Evolutionary conservation across 1,140 invertebrate species (phyloP), one percentile per base, ranked within the genome.

Genomic region (Drosophila pseudoobscura): DNA sequence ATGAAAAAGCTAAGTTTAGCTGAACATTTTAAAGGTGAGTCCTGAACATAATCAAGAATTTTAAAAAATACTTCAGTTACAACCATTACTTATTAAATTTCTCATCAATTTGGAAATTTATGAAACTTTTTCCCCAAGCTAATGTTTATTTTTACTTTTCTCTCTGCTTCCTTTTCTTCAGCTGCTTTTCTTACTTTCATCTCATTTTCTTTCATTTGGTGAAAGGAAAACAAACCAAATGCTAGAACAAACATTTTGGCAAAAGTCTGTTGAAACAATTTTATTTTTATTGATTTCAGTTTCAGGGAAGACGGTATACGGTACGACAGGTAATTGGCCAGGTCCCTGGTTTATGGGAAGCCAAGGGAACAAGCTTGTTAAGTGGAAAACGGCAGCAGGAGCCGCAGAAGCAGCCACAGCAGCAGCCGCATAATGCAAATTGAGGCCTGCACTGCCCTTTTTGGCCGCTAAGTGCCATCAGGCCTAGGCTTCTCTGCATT

Each of bases 221-320:
- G 56, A 31, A 57, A 46, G 39, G 52, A 72, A 78, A 78, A 49
- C 65, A 78, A 78, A 61, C 65, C 77, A 47, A 77, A 39, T 44
- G 44, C 44, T 44, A 59, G 63, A 71, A 43, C 52, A 71, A 75
- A 71, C 49, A 65, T 44, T 66, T 75, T 52, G 29, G 13, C 24
- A 44, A 45, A 56, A 53, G 60, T 53, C 57, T 20, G 64, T 58
- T 22, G 56, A 70, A 71, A 71, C 52, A 71, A 72, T 78, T 75
- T 84, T 35, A 2, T 29, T 31, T 39, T 84, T 65, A 83, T 84
- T 84, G 80, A 83, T 79, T 83, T 71, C 78, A 44, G 57, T 69
- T 56, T 47, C 15, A 20, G 43, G n/a, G n/a, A 39, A 39, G 11
- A 13, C 35, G 4, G 35, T 13, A 39, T 3, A 39, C 35, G 35